These are phyloP conservation scores for Crotalus horridus DNA, from an alignment of 2,113 vertebrate genomes.

Conservation along the genomic window DNA sequence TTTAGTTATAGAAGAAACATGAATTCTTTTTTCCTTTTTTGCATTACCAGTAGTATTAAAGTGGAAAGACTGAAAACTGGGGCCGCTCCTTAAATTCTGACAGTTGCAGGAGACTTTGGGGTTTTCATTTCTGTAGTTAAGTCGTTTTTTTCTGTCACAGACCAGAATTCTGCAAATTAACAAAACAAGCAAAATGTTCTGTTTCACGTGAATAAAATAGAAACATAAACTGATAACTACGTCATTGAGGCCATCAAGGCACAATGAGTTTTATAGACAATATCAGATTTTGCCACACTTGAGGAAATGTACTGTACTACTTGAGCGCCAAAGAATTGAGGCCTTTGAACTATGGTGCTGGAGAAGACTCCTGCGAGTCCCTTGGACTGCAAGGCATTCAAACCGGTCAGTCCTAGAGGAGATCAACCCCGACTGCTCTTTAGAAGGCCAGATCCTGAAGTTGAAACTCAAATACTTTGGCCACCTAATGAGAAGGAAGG, in stretches of 20 bases:
- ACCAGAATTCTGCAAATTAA: background rate
- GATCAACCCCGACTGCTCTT: too few species aligned
- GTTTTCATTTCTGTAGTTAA: background rate
- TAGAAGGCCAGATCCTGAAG: too few species aligned
- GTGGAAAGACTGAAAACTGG: fast-evolving
- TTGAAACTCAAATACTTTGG: too few species aligned
- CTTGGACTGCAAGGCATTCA: too few species aligned
- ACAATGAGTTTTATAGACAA: background rate
- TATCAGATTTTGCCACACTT: background rate
- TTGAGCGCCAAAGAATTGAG: background rate
- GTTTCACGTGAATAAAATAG: background rate
- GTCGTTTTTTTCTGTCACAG: too few species aligned
- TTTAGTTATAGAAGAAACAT: background rate
- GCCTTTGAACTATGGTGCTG: too few species aligned
- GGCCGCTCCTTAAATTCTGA: background rate
- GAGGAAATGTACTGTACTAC: background rate
- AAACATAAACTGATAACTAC: background rate
- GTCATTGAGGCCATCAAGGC: background rate
- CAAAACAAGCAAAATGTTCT: background rate
- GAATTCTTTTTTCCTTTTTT: background rate
- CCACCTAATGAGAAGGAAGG: too few species aligned
- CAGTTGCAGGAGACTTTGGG: background rate
- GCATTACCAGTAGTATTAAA: background rate
- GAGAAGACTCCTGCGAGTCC: too few species aligned
- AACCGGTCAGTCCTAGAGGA: too few species aligned